Base-by-base conservation (phyloP, 1,140 invertebrate species). In the Oedothorax gibbosus region DNA sequence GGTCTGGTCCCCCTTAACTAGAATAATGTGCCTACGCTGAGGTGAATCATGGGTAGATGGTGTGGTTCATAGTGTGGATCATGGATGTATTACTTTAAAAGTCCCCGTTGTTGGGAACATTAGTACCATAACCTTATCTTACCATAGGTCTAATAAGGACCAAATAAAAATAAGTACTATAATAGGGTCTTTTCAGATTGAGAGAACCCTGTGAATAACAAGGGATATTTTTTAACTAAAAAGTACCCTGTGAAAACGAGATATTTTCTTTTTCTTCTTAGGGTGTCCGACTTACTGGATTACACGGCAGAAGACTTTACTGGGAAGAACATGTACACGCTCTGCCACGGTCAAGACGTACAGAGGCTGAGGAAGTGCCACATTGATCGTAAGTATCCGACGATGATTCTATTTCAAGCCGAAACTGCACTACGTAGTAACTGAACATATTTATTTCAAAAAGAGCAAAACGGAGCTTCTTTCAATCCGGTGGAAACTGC, bases 271-370 rank as follows among this genome's bases (percentile, higher is more conserved):
- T 78, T 35, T 49, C 80, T 57, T 75, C 51, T 87, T 75, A 98
- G 97, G 91, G 95, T 99, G 21, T 94, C 95, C 12, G 97, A 99
- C 87, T 91, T 99, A 82, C 91, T 99, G 87, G 97, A 98, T 89
- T 98, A 98, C 89, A 94, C 94, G 0, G 93, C 96, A 6, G 97
- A 99, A 87, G 97, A 99, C 91, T 91, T 99, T 84, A 97, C 95
- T 71, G 97, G 97, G 80, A 96, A 96, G 90, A 98, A 97, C 90
- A 91, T 99, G 76, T 99, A 99, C 90, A 94, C 96, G 21, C 92
- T 98, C 78, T 98, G 97, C 90, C 97, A 99, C 90, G 97, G 96
- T 21, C 97, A 98, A 90, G 97, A 99, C 89, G 95, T 97, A 18
- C 94, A 96, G 90, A 96, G 95, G 90, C 92, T 99, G 87, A 93